phyloP scores from a whole-genome alignment of 2,888 invertebrate genomes.

The Pyrgus malvae region DNA sequence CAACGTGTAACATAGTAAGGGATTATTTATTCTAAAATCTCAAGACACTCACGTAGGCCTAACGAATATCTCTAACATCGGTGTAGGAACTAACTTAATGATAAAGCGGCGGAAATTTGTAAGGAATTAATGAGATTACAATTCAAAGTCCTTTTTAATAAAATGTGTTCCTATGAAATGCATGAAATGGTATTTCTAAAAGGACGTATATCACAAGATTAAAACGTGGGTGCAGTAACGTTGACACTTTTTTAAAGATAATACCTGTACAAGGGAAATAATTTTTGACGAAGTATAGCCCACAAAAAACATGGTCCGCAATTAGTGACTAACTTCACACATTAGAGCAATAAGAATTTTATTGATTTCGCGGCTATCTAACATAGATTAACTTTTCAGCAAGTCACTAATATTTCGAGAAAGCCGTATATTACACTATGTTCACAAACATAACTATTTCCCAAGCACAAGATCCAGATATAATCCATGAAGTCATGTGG shows the following conservation, averaged over 20 bases:
- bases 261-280: background rate
- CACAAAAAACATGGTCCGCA: too few relatives aligned
- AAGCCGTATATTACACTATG: too few relatives aligned
- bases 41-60: constrained; percentile 46
- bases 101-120: constrained; percentile 36
- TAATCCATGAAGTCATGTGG: constrained; percentile 31
- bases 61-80: constrained; percentile 30
- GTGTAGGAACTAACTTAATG: constrained; percentile 49
- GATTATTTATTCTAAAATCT: constrained; percentile 33
- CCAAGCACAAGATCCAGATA: too few relatives aligned
- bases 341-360: too few relatives aligned
- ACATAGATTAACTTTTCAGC: too few relatives aligned
- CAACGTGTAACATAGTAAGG: constrained; percentile 40
- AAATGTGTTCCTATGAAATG: background rate
- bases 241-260: constrained; percentile 8
- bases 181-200: constrained; percentile 4
- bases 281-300: background rate
- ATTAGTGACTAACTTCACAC: too few relatives aligned
- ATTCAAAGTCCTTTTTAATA: constrained; percentile 11
- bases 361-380: too few relatives aligned
- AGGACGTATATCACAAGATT: constrained; percentile 22
- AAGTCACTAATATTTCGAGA: too few relatives aligned
- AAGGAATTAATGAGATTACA: constrained; percentile 25
- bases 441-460: constrained; percentile 1
- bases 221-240: constrained; percentile 17